Percentiles rank a stretch among this genome's conserved stretches.
Evolutionary conservation across 2,113 vertebrate species (phyloP).

Genomic region (Apodemus speciosus): DNA sequence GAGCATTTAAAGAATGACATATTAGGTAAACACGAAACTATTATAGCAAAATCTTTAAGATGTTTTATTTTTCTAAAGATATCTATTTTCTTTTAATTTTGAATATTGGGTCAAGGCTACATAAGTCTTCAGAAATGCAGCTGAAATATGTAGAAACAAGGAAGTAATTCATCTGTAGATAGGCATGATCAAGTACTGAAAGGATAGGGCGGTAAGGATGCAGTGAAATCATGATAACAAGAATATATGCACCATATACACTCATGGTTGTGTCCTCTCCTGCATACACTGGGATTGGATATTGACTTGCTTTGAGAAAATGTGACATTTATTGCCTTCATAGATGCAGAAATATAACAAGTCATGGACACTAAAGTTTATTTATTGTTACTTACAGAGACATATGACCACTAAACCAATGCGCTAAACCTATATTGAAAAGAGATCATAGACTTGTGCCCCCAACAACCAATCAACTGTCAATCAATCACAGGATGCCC

Average conservation of each 20-base stretch:
- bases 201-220: not conserved
- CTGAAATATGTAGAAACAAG: not conserved
- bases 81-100: not conserved
- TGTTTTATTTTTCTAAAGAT: not conserved
- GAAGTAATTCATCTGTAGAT: not conserved
- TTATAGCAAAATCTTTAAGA: not conserved
- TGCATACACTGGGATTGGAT: not conserved
- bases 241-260: not conserved
- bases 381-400: not conserved
- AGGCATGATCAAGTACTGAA: not conserved
- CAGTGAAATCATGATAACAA: not conserved
- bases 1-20: not conserved
- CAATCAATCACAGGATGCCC: not conserved
- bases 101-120: not conserved
- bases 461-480: not conserved
- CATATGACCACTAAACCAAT: not conserved
- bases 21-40: not conserved
- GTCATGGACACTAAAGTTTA: not conserved
- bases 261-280: not conserved
- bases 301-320: not conserved
- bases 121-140: not conserved
- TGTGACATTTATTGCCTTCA: not conserved
- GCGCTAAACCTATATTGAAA: not conserved
- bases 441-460: not conserved
- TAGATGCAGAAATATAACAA: not conserved